Base-by-base conservation (phyloP, 2,797 vertebrate species). In the Emys orbicularis region DNA sequence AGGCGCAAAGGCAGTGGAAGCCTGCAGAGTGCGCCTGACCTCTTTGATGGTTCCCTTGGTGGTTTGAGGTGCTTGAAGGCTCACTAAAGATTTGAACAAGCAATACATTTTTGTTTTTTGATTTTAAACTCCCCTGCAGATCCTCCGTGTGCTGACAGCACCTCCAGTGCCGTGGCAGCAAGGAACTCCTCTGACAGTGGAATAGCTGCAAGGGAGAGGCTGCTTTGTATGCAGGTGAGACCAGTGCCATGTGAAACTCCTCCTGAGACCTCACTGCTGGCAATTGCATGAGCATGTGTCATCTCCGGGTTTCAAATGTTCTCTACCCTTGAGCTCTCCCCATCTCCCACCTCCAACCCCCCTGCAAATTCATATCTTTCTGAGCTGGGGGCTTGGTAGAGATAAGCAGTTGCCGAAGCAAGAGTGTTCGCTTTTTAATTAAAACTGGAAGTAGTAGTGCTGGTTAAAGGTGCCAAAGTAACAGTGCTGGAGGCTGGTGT, bases 51-150 rank as follows among this genome's bases (percentile, higher is more conserved):
- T 25, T 41, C 83, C 47, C 61, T 53, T 23, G 31, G 74, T 61
- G 21, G 11, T 56, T 81, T 31, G n/a, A 83, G n/a, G 31, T 79
- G 50, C 87, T 87, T 87, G 83, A 93, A 93, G 68, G 49, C 25
- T 88, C 19, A 57, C 84, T 90, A 80, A 95, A 86, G 29, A 54
- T 82, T 90, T 93, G 87, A 92, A 85, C 1, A 6, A 88, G 37
- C n/a, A 79, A 56, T 8, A 34, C 34, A 21, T 25, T 88, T 83
- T 84, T 90, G 41, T 47, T 90, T 90, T 8, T 87, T 91, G 29
- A 92, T 93, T 44, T 13, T 95, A 27, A 91, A 84, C 83, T 95
- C 34, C 74, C 87, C 81, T 76, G 74, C 25, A 44, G 88, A n/a
- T 49, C 85, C 1, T 0, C 8, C 18, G 29, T 83, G 25, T 79